phyloP scores from a whole-genome alignment of 2,113 vertebrate species.

The Epinephelus moara region DNA sequence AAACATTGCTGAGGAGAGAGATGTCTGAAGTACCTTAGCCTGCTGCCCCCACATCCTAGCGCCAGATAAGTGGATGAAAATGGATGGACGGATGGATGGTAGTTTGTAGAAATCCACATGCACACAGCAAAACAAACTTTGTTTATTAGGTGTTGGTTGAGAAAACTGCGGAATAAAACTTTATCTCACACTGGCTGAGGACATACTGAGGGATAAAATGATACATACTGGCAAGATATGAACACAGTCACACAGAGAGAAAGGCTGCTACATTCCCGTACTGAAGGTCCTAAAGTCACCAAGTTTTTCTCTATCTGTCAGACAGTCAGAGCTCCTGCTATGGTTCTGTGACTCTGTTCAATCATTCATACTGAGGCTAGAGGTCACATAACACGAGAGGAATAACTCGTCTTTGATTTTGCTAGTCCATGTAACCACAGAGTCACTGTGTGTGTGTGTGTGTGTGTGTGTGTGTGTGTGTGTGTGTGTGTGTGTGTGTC shows the following conservation, averaged over 20 bases:
- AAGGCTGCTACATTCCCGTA: constrained; percentile 19
- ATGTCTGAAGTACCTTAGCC: no score
- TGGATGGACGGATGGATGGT: no score
- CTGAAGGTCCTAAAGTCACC: constrained; percentile 60
- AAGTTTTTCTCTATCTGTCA: constrained; percentile 50
- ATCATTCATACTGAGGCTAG: constrained; percentile 71
- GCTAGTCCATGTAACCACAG: constrained; percentile 33
- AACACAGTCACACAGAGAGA: constrained; percentile 1
- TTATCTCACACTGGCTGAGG: background rate
- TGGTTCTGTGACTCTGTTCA: constrained; percentile 67
- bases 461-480: constrained; percentile 13
- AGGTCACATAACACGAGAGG: constrained; percentile 68
- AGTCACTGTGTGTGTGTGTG: constrained; percentile 28
- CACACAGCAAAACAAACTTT: background rate
- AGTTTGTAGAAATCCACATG: background rate
- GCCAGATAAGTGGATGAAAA: no score
- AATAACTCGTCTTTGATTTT: constrained; percentile 72
- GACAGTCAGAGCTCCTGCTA: constrained; percentile 51
- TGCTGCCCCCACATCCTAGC: no score
- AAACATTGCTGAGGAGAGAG: no score
- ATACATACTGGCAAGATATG: background rate
- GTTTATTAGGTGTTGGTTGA: background rate
- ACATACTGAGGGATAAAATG: background rate
- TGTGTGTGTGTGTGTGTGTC: background rate
- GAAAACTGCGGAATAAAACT: background rate